phyloP scores from a whole-genome alignment of 1,140 invertebrate genomes.

The Rhyzopertha dominica region DNA sequence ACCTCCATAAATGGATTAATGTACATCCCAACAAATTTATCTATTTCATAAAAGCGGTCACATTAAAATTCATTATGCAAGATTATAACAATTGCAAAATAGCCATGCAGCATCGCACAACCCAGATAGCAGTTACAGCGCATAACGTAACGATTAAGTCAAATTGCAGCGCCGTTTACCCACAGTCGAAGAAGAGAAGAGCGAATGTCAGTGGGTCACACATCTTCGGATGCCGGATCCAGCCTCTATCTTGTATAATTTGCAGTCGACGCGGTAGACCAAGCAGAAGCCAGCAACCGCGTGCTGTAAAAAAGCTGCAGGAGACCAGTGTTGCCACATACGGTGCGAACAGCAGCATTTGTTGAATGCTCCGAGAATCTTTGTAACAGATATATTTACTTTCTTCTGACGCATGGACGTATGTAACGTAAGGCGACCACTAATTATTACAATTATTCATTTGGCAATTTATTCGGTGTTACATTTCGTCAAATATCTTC shows the following conservation, averaged over 20 bases:
- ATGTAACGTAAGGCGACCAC: no score
- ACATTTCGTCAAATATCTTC: no score
- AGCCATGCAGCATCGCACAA: neutral
- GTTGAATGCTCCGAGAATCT: neutral
- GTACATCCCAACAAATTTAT: neutral
- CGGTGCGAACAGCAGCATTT: neutral
- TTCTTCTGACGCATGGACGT: neutral
- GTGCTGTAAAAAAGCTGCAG: neutral
- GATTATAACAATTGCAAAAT: neutral
- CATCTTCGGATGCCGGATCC: neutral
- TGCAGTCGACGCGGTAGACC: no score
- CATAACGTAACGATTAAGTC: conserved; percentile 1
- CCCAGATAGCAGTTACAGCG: neutral
- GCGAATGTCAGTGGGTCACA: conserved; percentile 12
- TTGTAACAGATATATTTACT: neutral
- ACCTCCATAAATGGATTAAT: conserved; percentile 1
- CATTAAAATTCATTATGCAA: neutral
- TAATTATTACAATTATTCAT: no score
- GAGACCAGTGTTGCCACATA: neutral
- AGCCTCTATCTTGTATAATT: conserved; percentile 6
- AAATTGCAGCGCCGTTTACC: neutral
- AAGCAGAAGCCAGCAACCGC: neutral
- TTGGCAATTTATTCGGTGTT: no score
- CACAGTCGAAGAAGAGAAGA: conserved; percentile 3
- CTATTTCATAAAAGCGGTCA: neutral